Conservation (phyloP, 2,888 invertebrate genomes). For the Cephonodes hylas region DNA sequence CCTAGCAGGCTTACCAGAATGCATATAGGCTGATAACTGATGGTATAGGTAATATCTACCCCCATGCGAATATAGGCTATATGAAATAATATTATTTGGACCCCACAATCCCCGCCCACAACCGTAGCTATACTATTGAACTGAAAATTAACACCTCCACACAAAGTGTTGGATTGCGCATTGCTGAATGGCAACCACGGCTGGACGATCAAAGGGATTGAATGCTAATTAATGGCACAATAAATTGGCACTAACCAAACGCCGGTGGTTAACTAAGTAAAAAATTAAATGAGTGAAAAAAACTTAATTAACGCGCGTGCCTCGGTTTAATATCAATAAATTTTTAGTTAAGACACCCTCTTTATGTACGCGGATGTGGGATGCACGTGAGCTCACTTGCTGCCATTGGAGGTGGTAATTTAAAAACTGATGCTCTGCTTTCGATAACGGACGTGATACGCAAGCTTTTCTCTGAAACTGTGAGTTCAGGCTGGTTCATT, state of each 20-base stretch:
- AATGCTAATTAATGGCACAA: constrained; percentile 70
- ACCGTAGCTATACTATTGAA: no score
- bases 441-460: no score
- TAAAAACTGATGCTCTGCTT: no score
- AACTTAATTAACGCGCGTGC: constrained; percentile 70
- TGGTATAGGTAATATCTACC: no score
- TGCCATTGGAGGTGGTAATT: constrained; percentile 24
- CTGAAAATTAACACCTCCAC: neutral
- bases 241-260: constrained; percentile 67
- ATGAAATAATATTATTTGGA: no score
- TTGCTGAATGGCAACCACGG: constrained; percentile 20
- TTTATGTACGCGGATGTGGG: constrained; percentile 34
- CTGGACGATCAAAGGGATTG: constrained; percentile 58
- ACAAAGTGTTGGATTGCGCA: neutral
- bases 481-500: no score
- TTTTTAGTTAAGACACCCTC: constrained; percentile 77
- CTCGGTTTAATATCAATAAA: constrained; percentile 73
- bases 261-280: constrained; percentile 58
- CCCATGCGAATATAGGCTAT: no score
- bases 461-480: no score
- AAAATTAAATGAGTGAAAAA: constrained; percentile 76
- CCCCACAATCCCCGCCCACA: neutral
- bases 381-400: constrained; percentile 25
- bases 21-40: no score
- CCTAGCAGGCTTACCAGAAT: no score